Evolutionary conservation across 2,113 vertebrate genomes (phyloP).

Genomic region (Salvelinus namaycush): DNA sequence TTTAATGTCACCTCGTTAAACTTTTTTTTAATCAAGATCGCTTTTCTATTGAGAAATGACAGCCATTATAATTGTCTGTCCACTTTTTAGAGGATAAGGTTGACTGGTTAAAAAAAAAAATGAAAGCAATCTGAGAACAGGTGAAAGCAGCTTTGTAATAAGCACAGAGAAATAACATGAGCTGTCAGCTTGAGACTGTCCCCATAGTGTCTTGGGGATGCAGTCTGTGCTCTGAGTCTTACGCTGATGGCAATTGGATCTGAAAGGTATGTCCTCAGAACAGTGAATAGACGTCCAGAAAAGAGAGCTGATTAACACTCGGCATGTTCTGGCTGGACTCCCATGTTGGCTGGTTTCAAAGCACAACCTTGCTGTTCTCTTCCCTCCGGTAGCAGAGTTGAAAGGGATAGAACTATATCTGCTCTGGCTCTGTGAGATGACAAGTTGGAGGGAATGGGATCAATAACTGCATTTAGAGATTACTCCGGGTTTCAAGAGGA

Average conservation of each 20-base stretch:
- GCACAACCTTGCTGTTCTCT: constrained; percentile 4
- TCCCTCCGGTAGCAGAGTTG: constrained; percentile 10
- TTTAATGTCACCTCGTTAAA: constrained; percentile 18
- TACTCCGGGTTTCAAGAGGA: background rate
- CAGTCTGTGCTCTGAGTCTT: constrained; percentile 40
- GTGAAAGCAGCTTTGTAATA: constrained; percentile 58
- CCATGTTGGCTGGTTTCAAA: constrained; percentile 38
- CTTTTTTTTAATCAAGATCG: constrained; percentile 26
- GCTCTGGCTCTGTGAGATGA: background rate
- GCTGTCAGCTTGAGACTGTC: constrained; percentile 53
- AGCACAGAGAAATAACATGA: constrained; percentile 60
- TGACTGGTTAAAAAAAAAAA: constrained; percentile 37
- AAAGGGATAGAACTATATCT: constrained; percentile 1
- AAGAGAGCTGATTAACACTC: constrained; percentile 46
- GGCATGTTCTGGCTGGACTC: constrained; percentile 24
- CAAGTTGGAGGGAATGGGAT: constrained; percentile 13
- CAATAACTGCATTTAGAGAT: background rate
- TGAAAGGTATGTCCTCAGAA: constrained; percentile 56
- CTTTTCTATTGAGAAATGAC: constrained; percentile 50
- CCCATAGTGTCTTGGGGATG: constrained; percentile 41
- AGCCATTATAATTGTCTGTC: constrained; percentile 52
- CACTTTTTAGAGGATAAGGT: constrained; percentile 49
- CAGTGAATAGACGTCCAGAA: constrained; percentile 42
- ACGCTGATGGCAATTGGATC: constrained; percentile 64
- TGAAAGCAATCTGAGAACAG: constrained; percentile 50